phyloP scores from a whole-genome alignment of 2,797 vertebrate genomes.

The Lagocephalus sceleratus region DNA sequence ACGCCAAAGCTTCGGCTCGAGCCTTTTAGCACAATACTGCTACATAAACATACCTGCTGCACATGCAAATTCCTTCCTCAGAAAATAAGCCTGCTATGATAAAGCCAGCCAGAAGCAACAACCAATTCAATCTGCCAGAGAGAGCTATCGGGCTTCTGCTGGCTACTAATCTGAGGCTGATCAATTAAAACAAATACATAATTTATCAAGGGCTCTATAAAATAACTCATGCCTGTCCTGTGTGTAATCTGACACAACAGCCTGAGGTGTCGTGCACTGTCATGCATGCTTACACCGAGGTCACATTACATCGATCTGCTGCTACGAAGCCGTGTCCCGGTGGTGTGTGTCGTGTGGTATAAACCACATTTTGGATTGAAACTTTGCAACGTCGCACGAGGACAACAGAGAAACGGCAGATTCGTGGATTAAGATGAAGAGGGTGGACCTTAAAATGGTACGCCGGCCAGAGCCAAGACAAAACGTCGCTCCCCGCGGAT shows the following conservation, averaged over 20 bases:
- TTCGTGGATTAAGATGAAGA: no score
- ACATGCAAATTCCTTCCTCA: no score
- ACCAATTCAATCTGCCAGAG: no score
- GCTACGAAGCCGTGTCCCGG: slow-evolving; percentile 6
- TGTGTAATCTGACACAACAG: slow-evolving; percentile 28
- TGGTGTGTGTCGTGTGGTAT: neutral
- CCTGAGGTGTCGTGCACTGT: slow-evolving; percentile 13
- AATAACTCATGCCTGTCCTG: slow-evolving; percentile 3
- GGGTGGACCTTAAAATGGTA: no score
- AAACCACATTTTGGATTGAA: neutral
- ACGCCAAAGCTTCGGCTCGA: no score
- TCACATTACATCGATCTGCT: slow-evolving; percentile 31
- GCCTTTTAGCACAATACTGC: no score
- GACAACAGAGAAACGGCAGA: no score
- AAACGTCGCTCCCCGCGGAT: neutral
- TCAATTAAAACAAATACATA: slow-evolving; percentile 23
- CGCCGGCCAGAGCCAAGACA: neutral
- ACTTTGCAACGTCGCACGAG: neutral
- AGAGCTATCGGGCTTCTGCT: no score
- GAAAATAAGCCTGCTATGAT: no score
- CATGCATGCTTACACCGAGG: neutral
- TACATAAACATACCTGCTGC: no score
- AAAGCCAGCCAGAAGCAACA: no score
- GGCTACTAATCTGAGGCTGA: no score
- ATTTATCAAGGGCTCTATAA: slow-evolving; percentile 37